Conservation (phyloP, 2,797 vertebrate species). For the Choloepus didactylus region DNA sequence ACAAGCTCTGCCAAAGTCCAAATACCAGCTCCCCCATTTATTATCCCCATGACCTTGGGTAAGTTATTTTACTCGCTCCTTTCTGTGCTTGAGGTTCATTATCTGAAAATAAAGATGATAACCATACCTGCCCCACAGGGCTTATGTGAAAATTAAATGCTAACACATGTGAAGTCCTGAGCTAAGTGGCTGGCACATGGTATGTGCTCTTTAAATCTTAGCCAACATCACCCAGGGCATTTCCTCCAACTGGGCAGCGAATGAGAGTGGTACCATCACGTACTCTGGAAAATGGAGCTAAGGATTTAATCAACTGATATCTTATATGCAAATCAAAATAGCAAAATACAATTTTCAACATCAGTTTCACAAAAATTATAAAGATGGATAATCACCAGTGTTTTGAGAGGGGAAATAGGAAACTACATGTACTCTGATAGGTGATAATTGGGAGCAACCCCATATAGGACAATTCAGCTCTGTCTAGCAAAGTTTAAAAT, state of each 20-base stretch:
- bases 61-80: not conserved
- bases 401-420: constrained; percentile 45
- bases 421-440: not conserved
- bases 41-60: not conserved
- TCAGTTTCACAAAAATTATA: not conserved
- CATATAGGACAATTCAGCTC: not conserved
- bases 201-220: not conserved
- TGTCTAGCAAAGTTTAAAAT: not conserved
- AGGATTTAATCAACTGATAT: not conserved
- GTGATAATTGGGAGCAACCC: not conserved
- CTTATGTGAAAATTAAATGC: rapidly evolving
- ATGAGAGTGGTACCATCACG: rapidly evolving
- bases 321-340: constrained; percentile 52
- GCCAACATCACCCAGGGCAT: no score
- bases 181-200: rapidly evolving
- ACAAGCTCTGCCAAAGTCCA: not conserved
- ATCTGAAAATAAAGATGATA: not conserved
- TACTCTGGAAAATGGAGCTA: not conserved
- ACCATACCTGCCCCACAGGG: not conserved
- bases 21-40: not conserved
- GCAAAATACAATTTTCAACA: not conserved
- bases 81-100: not conserved
- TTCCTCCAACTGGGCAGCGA: not conserved
- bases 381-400: not conserved
- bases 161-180: rapidly evolving